phyloP scores from a whole-genome alignment of 2,888 invertebrate species.

The Ferdinandea cuprea region DNA sequence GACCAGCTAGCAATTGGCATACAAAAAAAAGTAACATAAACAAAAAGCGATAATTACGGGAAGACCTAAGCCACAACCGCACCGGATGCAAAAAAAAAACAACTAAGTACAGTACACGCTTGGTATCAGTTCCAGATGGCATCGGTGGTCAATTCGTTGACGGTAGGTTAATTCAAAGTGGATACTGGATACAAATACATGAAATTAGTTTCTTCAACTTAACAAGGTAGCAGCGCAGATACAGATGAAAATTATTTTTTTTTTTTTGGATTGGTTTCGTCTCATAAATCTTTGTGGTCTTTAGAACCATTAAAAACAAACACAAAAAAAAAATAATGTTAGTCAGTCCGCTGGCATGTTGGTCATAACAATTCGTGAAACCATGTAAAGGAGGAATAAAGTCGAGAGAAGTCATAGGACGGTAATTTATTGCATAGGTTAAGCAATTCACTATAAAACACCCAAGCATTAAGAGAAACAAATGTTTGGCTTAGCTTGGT shows the following conservation, averaged over 20 bases:
- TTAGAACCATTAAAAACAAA: conserved; percentile 32
- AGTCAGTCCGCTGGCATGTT: conserved; percentile 22
- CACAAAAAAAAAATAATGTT: background rate
- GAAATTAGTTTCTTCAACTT: conserved; percentile 18
- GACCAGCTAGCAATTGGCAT: background rate
- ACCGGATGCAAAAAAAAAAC: conserved; percentile 27
- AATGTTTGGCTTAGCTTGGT: background rate
- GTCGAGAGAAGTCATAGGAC: background rate
- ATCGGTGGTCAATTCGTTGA: conserved; percentile 22
- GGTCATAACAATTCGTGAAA: background rate
- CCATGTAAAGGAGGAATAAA: background rate
- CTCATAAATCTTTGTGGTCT: conserved; percentile 40
- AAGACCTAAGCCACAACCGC: conserved; percentile 10
- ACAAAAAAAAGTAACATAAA: background rate
- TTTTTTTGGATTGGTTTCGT: conserved; percentile 28
- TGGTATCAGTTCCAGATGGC: conserved; percentile 14
- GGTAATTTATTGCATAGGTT: conserved; percentile 13
- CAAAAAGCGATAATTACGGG: background rate
- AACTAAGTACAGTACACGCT: background rate
- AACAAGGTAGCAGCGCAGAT: conserved; percentile 3
- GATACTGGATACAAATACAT: too few relatives aligned
- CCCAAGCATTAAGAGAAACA: background rate
- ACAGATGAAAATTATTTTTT: background rate
- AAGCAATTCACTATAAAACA: background rate
- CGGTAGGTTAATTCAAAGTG: background rate